Percentiles rank a stretch among this genome's conserved stretches.
These are phyloP conservation scores for Tuberolachnus salignus DNA, from an alignment of 2,888 invertebrate species.

Conservation along the genomic window DNA sequence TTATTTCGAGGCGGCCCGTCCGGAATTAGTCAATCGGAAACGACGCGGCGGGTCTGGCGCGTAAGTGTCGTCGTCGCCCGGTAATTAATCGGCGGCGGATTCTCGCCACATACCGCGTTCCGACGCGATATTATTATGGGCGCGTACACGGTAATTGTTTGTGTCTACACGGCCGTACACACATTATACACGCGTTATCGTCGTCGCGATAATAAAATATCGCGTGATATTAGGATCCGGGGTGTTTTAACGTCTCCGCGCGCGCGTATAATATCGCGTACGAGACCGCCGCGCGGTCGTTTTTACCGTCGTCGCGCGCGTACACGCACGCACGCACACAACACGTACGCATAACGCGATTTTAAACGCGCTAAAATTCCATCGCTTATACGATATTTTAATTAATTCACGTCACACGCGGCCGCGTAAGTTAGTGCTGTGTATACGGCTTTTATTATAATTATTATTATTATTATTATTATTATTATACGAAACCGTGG, in stretches of 20 bases:
- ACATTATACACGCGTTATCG: conserved; percentile 35
- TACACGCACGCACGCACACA: neutral
- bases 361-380: conserved; percentile 55
- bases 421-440: conserved; percentile 13
- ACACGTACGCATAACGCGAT: conserved; percentile 26
- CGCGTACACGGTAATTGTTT: conserved; percentile 35
- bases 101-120: no score
- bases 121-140: no score
- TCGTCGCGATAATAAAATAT: neutral
- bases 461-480: no score
- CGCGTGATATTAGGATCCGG: neutral
- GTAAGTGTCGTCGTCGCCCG: no score
- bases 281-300: no score
- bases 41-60: no score
- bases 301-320: neutral
- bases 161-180: neutral
- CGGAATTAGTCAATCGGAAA: no score
- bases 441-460: conserved; percentile 11
- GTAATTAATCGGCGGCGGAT: no score
- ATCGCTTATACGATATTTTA: conserved; percentile 44
- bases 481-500: neutral
- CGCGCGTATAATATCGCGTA: no score
- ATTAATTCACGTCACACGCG: conserved; percentile 50
- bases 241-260: conserved; percentile 25
- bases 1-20: no score